Conservation (phyloP, 2,797 vertebrate species). For the Chaenodraco wilsoni region DNA sequence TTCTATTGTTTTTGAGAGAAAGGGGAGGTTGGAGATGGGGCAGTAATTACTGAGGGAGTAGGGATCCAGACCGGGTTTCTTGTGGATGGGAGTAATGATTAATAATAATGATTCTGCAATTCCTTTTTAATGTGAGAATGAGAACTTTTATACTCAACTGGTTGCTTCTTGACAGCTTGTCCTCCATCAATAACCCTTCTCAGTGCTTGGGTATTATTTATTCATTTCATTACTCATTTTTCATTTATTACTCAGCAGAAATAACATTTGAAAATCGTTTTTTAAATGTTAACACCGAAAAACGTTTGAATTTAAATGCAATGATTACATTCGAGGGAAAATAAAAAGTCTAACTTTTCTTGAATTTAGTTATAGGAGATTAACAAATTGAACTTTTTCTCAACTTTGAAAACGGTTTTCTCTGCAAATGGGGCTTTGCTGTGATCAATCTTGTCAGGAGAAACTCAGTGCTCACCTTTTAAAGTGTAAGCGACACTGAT, state of each 20-base stretch:
- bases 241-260: not conserved
- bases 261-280: not conserved
- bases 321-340: no score
- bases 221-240: not conserved
- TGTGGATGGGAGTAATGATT: no score
- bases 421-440: no score
- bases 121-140: not conserved
- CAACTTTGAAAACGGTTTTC: not conserved
- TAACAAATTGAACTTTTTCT: not conserved
- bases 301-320: no score
- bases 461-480: not conserved
- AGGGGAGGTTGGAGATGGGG: no score
- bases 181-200: not conserved
- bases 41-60: no score
- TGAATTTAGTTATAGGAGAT: not conserved
- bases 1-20: no score
- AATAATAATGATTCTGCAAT: not conserved
- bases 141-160: no score
- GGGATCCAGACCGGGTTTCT: no score
- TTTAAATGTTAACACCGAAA: no score
- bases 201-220: not conserved
- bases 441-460: not conserved
- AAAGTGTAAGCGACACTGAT: constrained; percentile 3
- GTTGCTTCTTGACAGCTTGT: not conserved
- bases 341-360: no score